phyloP scores from a whole-genome alignment of 2,888 invertebrate genomes.

The Cynaeus angustus region DNA sequence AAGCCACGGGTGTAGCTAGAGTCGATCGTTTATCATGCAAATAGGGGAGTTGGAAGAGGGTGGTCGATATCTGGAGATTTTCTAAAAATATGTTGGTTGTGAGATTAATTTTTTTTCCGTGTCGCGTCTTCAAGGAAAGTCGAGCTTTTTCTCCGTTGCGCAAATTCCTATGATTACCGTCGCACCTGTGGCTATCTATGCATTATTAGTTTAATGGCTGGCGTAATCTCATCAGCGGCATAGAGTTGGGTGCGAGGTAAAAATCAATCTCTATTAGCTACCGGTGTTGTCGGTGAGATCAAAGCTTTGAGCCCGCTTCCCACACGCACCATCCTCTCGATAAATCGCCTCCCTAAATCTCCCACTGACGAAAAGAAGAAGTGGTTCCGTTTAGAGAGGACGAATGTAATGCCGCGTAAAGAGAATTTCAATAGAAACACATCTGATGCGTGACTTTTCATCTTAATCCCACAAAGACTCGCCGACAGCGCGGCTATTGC shows the following conservation, averaged over 20 bases:
- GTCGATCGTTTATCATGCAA: no score
- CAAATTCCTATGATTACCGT: conserved; percentile 12
- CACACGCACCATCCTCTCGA: conserved; percentile 64
- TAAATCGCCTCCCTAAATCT: conserved; percentile 57
- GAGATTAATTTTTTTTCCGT: no score
- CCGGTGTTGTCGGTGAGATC: conserved; percentile 64
- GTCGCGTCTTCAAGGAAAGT: neutral
- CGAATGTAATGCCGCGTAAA: conserved; percentile 57
- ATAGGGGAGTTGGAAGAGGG: no score
- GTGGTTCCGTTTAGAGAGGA: conserved; percentile 56
- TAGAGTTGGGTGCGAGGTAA: conserved; percentile 50
- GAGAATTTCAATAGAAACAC: conserved; percentile 59
- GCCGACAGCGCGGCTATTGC: conserved; percentile 63
- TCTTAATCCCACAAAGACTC: conserved; percentile 64
- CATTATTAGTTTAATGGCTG: conserved; percentile 40
- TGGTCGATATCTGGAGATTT: no score
- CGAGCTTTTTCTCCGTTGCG: conserved; percentile 4
- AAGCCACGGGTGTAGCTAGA: no score
- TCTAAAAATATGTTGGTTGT: no score
- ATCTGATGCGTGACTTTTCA: conserved; percentile 67
- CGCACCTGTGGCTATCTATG: conserved; percentile 28
- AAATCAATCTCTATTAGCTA: conserved; percentile 53
- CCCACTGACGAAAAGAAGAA: conserved; percentile 59
- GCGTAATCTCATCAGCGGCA: conserved; percentile 25
- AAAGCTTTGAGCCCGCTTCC: conserved; percentile 62